Base-by-base conservation (phyloP, 2,888 invertebrate genomes). In the Elaeidobius kamerunicus region DNA sequence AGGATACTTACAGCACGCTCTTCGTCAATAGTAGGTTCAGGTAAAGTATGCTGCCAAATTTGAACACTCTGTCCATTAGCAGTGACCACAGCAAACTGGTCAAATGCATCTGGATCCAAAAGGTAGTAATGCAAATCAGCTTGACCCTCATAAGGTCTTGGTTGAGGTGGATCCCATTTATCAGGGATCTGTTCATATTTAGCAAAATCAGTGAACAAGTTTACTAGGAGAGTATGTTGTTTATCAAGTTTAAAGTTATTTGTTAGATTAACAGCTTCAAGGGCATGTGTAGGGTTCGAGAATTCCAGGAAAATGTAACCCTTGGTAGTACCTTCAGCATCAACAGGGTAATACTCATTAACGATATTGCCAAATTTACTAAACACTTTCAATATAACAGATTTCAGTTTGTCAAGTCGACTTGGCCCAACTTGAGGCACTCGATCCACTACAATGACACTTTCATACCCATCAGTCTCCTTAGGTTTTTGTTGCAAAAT, bases 201-300 rank as follows among this genome's bases (percentile, higher is more conserved):
- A 64, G 89, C 87, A 72, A 96, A 95, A 72, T 98, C 97, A 1
- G 93, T 91, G 73, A 97, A 95, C 46, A 94, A 77, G 74, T 96
- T 97, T 11, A 69, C 69, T 60, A 64, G 64, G 74, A 98, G 94
- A 3, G 92, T 93, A 68, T 99, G 97, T 63, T 86, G 85, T 73
- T 94, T 97, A 76, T 99, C 98, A 68, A 99, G 81, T 73, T 92
- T 94, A 77, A 94, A 89, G 67, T 92, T 91, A 75, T 97, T 91
- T 41, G 90, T 83, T 32, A 84, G 79, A 66, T 89, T 88, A 0
- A 93, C 90, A 6, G 97, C 96, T 68, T 93, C 91, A 46, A 86
- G 80, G 15, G 97, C 97, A 70, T 88, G 85, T 40, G 79, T 76
- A 6, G 91, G 85, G 63, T 87, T 88, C 59, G 83, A 84, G 70